phyloP scores from a whole-genome alignment of 2,113 vertebrate species.

The Tricholaema leucomelas region DNA sequence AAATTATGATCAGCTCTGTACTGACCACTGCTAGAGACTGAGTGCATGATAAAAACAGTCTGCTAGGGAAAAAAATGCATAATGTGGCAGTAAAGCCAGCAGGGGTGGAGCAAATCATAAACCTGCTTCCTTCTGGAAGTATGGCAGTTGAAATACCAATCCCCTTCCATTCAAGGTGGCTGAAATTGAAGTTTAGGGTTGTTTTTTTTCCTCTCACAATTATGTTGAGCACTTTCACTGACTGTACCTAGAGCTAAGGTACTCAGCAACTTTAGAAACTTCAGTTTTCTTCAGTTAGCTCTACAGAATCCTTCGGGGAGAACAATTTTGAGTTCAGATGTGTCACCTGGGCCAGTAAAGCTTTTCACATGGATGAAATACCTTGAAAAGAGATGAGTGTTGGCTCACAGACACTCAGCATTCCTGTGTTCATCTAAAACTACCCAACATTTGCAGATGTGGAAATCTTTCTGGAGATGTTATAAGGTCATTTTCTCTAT shows the following conservation, averaged over 20 bases:
- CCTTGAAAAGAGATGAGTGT: neutral
- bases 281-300: neutral
- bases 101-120: slow-evolving; percentile 29
- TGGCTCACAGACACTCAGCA: neutral
- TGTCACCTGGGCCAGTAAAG: neutral
- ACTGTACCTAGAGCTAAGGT: neutral
- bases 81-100: neutral
- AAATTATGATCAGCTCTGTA: slow-evolving; percentile 8
- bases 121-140: neutral
- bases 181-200: neutral
- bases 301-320: neutral
- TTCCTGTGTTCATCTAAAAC: neutral
- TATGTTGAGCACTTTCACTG: neutral
- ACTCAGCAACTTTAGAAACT: neutral
- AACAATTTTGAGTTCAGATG: neutral
- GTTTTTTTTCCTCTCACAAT: neutral
- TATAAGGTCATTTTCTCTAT: neutral
- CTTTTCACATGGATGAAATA: neutral
- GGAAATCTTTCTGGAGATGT: neutral
- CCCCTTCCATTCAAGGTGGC: neutral
- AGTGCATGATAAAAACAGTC: neutral
- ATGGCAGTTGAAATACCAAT: neutral
- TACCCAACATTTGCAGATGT: neutral
- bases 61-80: neutral
- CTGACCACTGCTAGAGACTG: neutral